A percentile compares a stretch with the other conserved stretches of the same genome.
Conservation (phyloP, 2,113 vertebrate species). For the Oreochromis niloticus region DNA sequence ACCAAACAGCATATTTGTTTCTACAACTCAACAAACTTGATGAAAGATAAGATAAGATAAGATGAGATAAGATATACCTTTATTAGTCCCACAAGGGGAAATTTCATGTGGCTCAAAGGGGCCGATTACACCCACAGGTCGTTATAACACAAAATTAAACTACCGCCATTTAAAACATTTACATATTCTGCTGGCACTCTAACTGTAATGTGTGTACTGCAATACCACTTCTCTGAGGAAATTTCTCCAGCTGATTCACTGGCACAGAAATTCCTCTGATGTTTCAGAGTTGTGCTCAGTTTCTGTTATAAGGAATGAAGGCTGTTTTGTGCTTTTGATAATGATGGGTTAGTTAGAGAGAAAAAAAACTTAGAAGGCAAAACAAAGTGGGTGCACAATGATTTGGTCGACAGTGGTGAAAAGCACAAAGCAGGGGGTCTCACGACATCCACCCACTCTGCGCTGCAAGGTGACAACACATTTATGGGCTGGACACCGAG, state of each 20-base stretch:
- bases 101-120: neutral
- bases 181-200: neutral
- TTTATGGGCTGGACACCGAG: conserved; percentile 7
- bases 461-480: conserved; percentile 22
- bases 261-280: neutral
- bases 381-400: conserved; percentile 37
- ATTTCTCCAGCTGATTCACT: neutral
- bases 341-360: conserved; percentile 1
- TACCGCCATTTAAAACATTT: neutral
- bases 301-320: neutral
- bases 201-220: neutral
- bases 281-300: neutral
- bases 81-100: no score
- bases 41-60: neutral
- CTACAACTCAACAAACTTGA: neutral
- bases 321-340: neutral
- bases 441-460: conserved; percentile 60
- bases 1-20: neutral
- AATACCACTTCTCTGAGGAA: neutral
- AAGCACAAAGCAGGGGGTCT: conserved; percentile 37
- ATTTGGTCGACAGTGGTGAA: conserved; percentile 32
- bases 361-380: neutral
- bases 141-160: neutral
- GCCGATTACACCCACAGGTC: neutral
- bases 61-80: no score